These are phyloP conservation scores for Tychaedon coryphoeus DNA, from an alignment of 2,113 vertebrate genomes.

Conservation along the genomic window DNA sequence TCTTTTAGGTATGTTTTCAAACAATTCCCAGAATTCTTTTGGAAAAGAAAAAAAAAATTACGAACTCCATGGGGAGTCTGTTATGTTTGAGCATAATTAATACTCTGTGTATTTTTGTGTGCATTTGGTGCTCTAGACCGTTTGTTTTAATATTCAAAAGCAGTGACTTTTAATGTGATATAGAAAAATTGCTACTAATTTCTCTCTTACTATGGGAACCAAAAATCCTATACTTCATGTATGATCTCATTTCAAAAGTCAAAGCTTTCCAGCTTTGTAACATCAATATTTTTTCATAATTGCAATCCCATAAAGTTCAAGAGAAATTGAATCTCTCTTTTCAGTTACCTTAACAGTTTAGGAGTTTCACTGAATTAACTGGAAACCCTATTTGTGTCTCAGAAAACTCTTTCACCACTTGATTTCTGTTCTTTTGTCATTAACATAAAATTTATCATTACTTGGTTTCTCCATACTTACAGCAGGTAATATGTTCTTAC, in stretches of 20 bases:
- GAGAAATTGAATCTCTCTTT: neutral
- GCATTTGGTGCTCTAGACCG: neutral
- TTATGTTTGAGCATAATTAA: neutral
- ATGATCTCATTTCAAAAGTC: neutral
- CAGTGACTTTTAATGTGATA: neutral
- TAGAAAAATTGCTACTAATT: neutral
- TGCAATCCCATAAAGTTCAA: neutral
- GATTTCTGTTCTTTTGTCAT: neutral
- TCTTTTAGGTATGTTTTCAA: neutral
- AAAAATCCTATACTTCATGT: neutral
- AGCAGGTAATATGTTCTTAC: neutral
- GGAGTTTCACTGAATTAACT: neutral
- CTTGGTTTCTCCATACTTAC: neutral
- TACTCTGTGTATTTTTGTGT: neutral
- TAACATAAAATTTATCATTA: neutral
- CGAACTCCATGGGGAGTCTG: neutral
- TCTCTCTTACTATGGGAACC: neutral
- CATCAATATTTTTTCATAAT: neutral
- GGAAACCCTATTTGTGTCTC: neutral
- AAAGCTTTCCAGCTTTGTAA: neutral
- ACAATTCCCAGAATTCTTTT: neutral
- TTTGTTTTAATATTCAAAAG: neutral
- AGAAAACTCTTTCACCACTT: neutral
- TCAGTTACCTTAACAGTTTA: neutral
- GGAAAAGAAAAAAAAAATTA: neutral